Evolutionary conservation across 2,888 invertebrate species (phyloP).

Genomic region (Aphelenchoides bicaudatus): DNA sequence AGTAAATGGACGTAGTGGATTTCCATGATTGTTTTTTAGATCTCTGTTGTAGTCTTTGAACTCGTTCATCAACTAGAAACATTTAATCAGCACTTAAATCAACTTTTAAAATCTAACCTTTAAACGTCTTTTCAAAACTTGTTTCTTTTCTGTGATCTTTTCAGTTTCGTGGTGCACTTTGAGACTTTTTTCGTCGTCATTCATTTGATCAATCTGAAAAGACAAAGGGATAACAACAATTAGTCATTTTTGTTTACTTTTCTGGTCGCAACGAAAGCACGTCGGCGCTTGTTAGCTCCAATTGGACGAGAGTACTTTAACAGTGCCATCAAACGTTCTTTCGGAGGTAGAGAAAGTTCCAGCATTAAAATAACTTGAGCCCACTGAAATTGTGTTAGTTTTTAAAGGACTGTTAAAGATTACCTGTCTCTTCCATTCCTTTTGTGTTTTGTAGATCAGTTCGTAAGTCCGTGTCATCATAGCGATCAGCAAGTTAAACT

Average conservation of each 20-base stretch:
- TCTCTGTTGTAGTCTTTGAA: constrained; percentile 4
- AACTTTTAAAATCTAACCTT: no score
- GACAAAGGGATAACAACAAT: neutral
- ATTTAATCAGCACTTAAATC: no score
- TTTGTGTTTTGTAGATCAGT: constrained; percentile 89
- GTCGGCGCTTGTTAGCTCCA: constrained; percentile 53
- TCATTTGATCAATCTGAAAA: constrained; percentile 27
- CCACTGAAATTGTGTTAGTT: constrained; percentile 68
- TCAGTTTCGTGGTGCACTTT: constrained; percentile 11
- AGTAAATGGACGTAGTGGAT: constrained; percentile 9
- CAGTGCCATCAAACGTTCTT: constrained; percentile 78
- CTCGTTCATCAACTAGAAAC: no score
- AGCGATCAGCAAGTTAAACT: constrained; percentile 96
- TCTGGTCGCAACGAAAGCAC: constrained; percentile 56
- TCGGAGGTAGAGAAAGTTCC: constrained; percentile 88
- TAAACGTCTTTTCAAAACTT: constrained; percentile 11
- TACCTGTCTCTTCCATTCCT: constrained; percentile 78
- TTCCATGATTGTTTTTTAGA: neutral
- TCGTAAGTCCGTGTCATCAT: constrained; percentile 99
- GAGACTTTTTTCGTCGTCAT: neutral
- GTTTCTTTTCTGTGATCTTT: constrained; percentile 20
- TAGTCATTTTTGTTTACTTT: constrained; percentile 26
- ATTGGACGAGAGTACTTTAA: constrained; percentile 86
- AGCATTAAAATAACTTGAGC: constrained; percentile 93
- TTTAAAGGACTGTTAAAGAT: neutral